Evolutionary conservation across 2,113 vertebrate species (phyloP).

Genomic region (Choloepus hoffmanni): DNA sequence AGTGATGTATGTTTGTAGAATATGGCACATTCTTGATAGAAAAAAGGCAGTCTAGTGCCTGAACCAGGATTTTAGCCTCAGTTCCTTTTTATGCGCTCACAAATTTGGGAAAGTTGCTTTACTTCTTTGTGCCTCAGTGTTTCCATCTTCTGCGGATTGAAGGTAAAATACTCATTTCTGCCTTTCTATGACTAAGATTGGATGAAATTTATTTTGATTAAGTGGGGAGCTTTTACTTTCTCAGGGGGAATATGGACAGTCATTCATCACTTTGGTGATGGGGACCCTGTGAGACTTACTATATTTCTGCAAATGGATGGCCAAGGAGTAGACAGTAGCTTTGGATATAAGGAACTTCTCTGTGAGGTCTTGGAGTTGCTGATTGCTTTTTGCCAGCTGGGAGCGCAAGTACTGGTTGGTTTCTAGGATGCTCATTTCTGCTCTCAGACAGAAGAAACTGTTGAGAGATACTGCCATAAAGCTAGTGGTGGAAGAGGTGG

Average conservation of each 20-base stretch:
- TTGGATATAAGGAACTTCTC: conserved; percentile 91
- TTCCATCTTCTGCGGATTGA: not conserved
- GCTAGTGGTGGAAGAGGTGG: not conserved
- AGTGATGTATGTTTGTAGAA: not conserved
- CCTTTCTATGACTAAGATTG: not conserved
- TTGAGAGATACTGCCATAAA: not conserved
- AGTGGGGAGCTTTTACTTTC: not conserved
- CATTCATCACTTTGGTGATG: not conserved
- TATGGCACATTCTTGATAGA: not conserved
- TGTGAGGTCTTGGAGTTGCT: conserved; percentile 90
- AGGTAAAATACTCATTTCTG: not conserved
- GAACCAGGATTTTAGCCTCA: not conserved
- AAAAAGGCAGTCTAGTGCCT: not conserved
- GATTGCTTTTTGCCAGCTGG: conserved; percentile 85
- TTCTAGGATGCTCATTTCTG: conserved; percentile 73
- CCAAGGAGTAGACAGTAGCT: conserved; percentile 91
- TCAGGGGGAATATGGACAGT: not conserved
- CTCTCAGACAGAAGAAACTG: conserved; percentile 79
- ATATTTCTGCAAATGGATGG: conserved; percentile 92
- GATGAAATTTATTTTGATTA: not conserved
- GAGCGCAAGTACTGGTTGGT: conserved; percentile 83
- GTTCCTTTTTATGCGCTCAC: not conserved
- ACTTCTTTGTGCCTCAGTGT: not conserved
- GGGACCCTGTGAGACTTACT: conserved; percentile 85
- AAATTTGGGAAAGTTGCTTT: not conserved